phyloP scores from a whole-genome alignment of 2,113 vertebrate genomes.

The Lophura nycthemera region DNA sequence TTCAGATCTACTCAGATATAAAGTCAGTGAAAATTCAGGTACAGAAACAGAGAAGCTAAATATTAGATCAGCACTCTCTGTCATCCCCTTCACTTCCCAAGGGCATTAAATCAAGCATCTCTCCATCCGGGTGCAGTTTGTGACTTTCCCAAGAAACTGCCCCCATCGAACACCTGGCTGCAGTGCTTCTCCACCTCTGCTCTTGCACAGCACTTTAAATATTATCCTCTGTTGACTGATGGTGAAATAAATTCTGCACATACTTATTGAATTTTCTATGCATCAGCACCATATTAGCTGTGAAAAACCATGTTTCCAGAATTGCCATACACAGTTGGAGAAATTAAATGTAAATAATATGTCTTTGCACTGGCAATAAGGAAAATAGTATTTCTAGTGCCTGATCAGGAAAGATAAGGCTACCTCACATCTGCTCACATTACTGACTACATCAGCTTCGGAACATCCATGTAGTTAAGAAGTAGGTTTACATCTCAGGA shows the following conservation, averaged over 20 bases:
- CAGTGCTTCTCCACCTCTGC: neutral
- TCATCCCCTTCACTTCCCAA: neutral
- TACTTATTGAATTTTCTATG: neutral
- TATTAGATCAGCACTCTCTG: neutral
- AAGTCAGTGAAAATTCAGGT: neutral
- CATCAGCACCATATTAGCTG: neutral
- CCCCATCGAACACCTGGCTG: neutral
- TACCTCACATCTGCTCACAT: neutral
- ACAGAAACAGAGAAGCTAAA: neutral
- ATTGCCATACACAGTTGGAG: accelerated
- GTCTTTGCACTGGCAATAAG: neutral
- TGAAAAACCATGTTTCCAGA: neutral
- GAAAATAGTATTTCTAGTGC: neutral
- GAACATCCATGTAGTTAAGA: neutral
- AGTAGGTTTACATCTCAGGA: neutral
- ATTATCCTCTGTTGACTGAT: neutral
- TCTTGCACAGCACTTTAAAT: neutral
- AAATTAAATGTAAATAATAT: neutral
- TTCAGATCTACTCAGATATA: neutral
- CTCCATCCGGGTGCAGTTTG: neutral
- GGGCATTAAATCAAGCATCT: neutral
- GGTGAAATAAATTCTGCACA: neutral
- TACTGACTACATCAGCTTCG: neutral
- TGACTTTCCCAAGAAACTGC: neutral
- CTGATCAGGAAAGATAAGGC: neutral